Conservation (phyloP, 2,797 vertebrate genomes). For the Pygocentrus nattereri region DNA sequence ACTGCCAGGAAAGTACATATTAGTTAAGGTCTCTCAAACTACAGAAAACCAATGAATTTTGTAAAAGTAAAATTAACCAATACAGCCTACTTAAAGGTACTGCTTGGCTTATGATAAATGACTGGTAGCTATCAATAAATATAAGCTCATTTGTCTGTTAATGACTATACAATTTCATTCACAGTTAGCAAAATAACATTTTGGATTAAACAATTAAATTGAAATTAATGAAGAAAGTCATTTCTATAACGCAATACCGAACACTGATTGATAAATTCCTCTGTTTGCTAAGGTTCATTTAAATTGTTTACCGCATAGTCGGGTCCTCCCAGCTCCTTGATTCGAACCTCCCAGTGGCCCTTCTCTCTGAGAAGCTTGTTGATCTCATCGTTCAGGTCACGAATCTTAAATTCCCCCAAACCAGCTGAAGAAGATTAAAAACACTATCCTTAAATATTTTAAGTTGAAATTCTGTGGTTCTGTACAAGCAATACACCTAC, state of each 20-base stretch:
- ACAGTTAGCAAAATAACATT: no score
- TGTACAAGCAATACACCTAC: neutral
- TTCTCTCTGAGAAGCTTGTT: conserved; percentile 96
- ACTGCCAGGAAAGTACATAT: no score
- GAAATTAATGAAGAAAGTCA: no score
- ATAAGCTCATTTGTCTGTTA: neutral
- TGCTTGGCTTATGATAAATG: neutral
- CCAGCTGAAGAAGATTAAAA: conserved; percentile 80
- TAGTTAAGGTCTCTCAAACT: no score
- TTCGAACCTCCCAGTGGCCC: conserved; percentile 94
- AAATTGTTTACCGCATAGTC: conserved; percentile 85
- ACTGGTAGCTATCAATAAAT: neutral
- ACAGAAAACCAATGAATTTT: no score
- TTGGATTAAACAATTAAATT: no score
- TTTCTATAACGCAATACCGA: neutral
- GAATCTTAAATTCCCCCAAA: conserved; percentile 95
- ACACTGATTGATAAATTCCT: neutral
- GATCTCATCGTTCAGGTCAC: conserved; percentile 97
- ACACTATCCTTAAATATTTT: neutral
- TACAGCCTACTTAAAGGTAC: no score
- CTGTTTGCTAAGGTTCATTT: neutral
- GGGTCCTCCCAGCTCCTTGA: conserved; percentile 93
- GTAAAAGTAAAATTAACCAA: no score
- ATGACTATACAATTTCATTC: no score
- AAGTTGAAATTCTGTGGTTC: neutral